Evolutionary conservation across 2,113 vertebrate species (phyloP).

Genomic region (Cyphomyrus plagiostoma): DNA sequence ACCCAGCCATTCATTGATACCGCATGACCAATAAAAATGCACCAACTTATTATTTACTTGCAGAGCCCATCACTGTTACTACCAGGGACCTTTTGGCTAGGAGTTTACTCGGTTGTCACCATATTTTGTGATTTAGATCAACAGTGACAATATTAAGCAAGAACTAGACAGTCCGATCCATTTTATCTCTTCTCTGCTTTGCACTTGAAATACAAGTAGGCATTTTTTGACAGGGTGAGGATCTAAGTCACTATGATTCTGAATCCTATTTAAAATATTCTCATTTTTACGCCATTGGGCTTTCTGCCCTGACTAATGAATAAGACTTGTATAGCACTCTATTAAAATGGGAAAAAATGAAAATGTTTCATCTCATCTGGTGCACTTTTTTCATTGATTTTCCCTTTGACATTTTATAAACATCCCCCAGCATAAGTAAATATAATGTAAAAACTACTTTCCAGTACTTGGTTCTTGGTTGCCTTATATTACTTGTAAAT

Average conservation of each 20-base stretch:
- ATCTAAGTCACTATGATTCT: background rate
- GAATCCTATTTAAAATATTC: background rate
- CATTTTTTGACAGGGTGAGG: background rate
- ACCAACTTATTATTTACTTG: background rate
- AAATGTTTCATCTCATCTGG: background rate
- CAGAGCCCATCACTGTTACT: background rate
- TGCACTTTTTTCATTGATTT: background rate
- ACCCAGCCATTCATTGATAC: background rate
- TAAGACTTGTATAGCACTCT: background rate
- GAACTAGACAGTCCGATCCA: background rate
- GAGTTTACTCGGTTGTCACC: background rate
- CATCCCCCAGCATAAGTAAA: background rate
- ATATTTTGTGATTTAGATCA: background rate
- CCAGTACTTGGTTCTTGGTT: background rate
- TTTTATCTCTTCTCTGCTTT: background rate
- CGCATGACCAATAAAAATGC: background rate
- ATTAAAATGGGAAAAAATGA: background rate
- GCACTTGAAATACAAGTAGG: background rate
- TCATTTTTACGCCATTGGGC: background rate
- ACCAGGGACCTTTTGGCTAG: background rate
- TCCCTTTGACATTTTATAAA: background rate
- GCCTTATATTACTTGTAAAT: background rate
- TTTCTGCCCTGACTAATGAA: background rate
- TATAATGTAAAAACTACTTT: background rate
- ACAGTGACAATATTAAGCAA: background rate